Conservation (phyloP, 2,888 invertebrate genomes). For the Netelia inedita region DNA sequence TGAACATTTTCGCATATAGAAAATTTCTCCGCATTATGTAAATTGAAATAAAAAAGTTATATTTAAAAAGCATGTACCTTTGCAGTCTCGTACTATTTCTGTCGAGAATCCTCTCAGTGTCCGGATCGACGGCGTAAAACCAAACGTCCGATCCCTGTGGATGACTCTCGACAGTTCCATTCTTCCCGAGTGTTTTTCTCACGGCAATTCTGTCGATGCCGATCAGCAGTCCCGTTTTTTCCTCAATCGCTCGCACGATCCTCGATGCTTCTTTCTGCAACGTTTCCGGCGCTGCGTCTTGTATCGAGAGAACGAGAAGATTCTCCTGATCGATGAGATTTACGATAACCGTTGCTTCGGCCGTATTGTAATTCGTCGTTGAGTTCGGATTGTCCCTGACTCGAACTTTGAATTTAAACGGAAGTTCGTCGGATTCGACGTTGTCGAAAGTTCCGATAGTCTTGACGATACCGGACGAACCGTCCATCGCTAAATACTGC, state of each 20-base stretch:
- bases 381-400: slow-evolving; percentile 91
- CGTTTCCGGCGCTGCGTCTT: slow-evolving; percentile 90
- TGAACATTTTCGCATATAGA: background rate
- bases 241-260: slow-evolving; percentile 89
- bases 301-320: slow-evolving; percentile 92
- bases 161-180: slow-evolving; percentile 90
- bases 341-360: slow-evolving; percentile 89
- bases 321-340: slow-evolving; percentile 93
- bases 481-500: slow-evolving; percentile 91
- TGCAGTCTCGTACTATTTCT: slow-evolving; percentile 91
- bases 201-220: slow-evolving; percentile 95
- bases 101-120: slow-evolving; percentile 90
- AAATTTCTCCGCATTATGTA: background rate
- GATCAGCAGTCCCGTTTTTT: slow-evolving; percentile 91
- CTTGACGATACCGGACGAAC: slow-evolving; percentile 91
- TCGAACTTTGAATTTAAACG: slow-evolving; percentile 88
- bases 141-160: slow-evolving; percentile 93
- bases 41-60: slow-evolving; percentile 43
- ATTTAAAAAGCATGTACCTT: slow-evolving; percentile 85
- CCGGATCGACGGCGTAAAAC: slow-evolving; percentile 94
- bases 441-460: slow-evolving; percentile 91
- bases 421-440: slow-evolving; percentile 88
- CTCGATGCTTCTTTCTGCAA: slow-evolving; percentile 87
- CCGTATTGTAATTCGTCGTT: slow-evolving; percentile 88
- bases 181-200: slow-evolving; percentile 90